A percentile compares a stretch with the other conserved stretches of the same genome.
Evolutionary conservation across 2,797 vertebrate genomes (phyloP).

Genomic region (Arctocebus calabarensis): DNA sequence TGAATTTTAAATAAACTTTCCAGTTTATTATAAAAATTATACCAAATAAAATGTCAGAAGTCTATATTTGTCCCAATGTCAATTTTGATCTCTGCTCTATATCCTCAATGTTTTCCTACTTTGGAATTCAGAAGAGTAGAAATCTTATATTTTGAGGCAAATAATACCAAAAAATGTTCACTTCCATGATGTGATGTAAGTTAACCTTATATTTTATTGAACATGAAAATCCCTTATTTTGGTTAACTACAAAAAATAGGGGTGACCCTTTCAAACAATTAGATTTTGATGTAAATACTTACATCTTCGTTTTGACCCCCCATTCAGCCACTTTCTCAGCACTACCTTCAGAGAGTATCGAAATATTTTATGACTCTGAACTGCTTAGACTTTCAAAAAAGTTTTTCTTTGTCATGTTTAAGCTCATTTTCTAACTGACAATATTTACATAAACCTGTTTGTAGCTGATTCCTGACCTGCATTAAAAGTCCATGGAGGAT

Average conservation of each 20-base stretch:
- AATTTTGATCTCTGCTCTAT: background rate
- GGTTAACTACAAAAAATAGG: constrained; percentile 34
- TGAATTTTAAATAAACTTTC: background rate
- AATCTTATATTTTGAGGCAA: background rate
- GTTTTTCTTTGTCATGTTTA: background rate
- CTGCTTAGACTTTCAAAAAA: constrained; percentile 61
- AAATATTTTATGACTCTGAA: constrained; percentile 50
- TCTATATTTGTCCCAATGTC: background rate
- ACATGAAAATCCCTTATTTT: background rate
- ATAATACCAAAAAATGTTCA: background rate
- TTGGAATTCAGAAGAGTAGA: background rate
- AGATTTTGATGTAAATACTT: background rate
- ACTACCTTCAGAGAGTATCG: constrained; percentile 31
- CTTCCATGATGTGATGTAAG: background rate
- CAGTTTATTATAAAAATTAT: background rate
- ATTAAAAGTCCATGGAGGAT: constrained; percentile 63
- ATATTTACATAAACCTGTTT: constrained; percentile 30
- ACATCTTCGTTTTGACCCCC: constrained; percentile 35
- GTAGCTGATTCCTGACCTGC: constrained; percentile 57
- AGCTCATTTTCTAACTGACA: constrained; percentile 54
- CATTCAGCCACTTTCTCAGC: background rate
- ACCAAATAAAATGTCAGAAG: background rate
- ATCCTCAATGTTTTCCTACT: constrained; percentile 4
- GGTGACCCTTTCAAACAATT: constrained; percentile 16
- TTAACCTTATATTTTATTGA: background rate